A percentile compares a stretch with the other conserved stretches of the same genome.
These are phyloP conservation scores for Formica selysi DNA, from an alignment of 1,140 invertebrate species.

Conservation along the genomic window DNA sequence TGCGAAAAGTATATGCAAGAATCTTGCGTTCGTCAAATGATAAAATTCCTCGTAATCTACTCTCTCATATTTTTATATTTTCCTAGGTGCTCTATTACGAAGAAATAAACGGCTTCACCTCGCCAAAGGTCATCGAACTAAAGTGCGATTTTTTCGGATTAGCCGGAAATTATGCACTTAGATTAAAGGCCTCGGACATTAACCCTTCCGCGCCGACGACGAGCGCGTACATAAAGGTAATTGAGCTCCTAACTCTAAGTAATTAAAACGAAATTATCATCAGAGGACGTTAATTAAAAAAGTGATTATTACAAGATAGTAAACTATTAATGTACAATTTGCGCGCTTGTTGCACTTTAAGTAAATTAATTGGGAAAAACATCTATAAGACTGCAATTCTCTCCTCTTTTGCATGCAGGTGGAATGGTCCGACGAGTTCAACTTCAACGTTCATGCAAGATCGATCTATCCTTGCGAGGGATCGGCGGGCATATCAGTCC, in stretches of 20 bases:
- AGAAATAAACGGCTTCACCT: slow-evolving; percentile 90
- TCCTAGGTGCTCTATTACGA: slow-evolving; percentile 89
- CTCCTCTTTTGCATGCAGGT: slow-evolving; percentile 86
- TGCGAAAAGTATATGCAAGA: background rate
- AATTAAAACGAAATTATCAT: background rate
- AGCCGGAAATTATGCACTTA: slow-evolving; percentile 91
- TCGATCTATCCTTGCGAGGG: slow-evolving; percentile 93
- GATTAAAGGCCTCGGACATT: slow-evolving; percentile 87
- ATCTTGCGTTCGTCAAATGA: background rate
- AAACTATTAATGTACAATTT: background rate
- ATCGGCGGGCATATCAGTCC: slow-evolving; percentile 89
- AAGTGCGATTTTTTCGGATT: slow-evolving; percentile 92
- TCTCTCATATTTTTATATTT: background rate
- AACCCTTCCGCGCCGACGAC: slow-evolving; percentile 87
- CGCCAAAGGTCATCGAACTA: slow-evolving; percentile 88
- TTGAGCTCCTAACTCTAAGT: background rate
- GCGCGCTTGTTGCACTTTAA: background rate
- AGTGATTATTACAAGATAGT: background rate
- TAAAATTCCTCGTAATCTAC: background rate
- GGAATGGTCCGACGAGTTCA: slow-evolving; percentile 93
- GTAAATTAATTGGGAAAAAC: background rate
- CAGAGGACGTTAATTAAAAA: background rate
- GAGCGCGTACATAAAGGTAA: slow-evolving; percentile 90
- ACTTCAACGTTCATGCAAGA: slow-evolving; percentile 92
- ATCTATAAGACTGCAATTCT: background rate